Conservation (phyloP, 2,113 vertebrate genomes). For the Gavialis gangeticus region DNA sequence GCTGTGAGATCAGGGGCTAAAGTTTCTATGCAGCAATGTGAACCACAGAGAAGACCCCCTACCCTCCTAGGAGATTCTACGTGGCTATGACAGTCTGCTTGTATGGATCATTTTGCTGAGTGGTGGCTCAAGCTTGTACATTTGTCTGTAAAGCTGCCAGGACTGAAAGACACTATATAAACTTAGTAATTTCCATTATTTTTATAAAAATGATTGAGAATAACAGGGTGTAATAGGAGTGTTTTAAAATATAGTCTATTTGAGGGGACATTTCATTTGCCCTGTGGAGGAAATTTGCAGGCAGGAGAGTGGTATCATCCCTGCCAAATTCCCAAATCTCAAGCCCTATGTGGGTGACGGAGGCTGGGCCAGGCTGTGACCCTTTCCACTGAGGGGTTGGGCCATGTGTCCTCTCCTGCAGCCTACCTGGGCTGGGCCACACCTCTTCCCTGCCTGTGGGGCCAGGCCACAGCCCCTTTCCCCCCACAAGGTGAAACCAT, state of each 20-base stretch:
- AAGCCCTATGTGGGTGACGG: too few relatives aligned
- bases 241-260: background rate
- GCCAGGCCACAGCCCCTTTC: too few relatives aligned
- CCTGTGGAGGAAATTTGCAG: too few relatives aligned
- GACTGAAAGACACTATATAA: background rate
- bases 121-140: background rate
- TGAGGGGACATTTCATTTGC: too few relatives aligned
- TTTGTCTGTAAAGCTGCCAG: background rate
- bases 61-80: background rate
- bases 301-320: too few relatives aligned
- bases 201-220: background rate
- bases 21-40: background rate
- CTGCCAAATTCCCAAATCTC: too few relatives aligned
- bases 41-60: background rate
- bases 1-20: background rate
- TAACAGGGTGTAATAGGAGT: background rate
- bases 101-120: background rate
- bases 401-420: too few relatives aligned
- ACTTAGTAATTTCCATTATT: background rate
- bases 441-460: too few relatives aligned
- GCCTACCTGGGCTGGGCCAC: too few relatives aligned
- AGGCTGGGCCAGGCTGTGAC: too few relatives aligned
- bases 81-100: background rate
- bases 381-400: too few relatives aligned
- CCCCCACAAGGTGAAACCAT: too few relatives aligned